phyloP scores from a whole-genome alignment of 1,140 invertebrate genomes.

The Euwallacea fornicatus region DNA sequence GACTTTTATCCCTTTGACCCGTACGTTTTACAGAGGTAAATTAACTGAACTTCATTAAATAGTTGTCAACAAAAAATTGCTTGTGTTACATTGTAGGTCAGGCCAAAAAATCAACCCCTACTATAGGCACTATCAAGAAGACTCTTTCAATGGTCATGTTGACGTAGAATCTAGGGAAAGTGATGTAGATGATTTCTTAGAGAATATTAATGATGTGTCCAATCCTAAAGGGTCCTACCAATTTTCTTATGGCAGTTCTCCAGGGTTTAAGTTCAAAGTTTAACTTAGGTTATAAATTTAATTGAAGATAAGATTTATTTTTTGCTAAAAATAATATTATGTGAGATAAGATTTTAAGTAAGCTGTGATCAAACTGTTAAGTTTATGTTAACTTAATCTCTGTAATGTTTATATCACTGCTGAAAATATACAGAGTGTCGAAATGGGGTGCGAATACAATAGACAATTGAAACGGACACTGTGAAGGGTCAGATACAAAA shows the following conservation, averaged over 20 bases:
- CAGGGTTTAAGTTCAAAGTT: conserved; percentile 49
- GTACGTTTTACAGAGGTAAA: conserved; percentile 67
- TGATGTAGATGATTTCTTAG: conserved; percentile 51
- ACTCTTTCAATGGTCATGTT: neutral
- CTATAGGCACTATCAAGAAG: conserved; percentile 54
- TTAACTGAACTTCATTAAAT: no score
- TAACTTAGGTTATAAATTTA: neutral
- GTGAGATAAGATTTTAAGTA: no score
- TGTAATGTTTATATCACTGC: neutral
- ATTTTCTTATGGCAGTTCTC: conserved; percentile 52
- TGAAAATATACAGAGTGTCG: no score
- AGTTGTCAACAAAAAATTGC: conserved; percentile 5
- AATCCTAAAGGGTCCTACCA: conserved; percentile 31
- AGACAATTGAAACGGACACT: no score
- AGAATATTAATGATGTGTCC: conserved; percentile 31
- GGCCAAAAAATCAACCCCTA: conserved; percentile 52
- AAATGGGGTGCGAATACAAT: no score
- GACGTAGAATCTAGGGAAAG: conserved; percentile 44
- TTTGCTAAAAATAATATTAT: no score
- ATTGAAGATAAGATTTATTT: no score
- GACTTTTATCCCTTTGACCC: conserved; percentile 83
- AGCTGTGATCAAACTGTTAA: no score
- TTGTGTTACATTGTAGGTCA: conserved; percentile 46
- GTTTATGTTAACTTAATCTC: no score
- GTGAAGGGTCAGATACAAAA: no score